Conservation (phyloP, 92 coral and sea anemone genomes). For the Paramuricea clavata region DNA sequence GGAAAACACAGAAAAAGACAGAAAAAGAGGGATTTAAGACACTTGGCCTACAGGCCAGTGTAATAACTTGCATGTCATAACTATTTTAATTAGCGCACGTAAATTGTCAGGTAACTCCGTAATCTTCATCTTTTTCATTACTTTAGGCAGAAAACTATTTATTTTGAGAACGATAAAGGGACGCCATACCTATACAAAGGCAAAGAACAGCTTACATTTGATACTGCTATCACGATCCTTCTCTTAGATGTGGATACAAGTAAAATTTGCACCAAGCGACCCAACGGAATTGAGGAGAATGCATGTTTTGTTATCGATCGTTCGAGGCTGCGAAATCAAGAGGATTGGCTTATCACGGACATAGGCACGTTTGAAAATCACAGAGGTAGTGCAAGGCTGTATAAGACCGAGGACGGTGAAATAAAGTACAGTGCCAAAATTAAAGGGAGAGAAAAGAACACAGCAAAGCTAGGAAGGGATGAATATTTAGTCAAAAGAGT, state of each 20-base stretch:
- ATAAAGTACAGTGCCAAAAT: conserved; percentile 25
- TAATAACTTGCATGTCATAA: too few relatives aligned
- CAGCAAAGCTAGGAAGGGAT: conserved; percentile 29
- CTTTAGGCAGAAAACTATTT: conserved; percentile 18
- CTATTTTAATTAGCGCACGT: too few relatives aligned
- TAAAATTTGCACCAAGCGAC: conserved; percentile 52
- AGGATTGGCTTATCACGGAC: conserved; percentile 67
- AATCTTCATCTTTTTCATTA: not conserved
- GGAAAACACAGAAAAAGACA: too few relatives aligned
- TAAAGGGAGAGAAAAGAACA: conserved; percentile 40
- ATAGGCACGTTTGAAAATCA: conserved; percentile 65
- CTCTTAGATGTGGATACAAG: conserved; percentile 52
- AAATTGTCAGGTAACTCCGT: too few relatives aligned
- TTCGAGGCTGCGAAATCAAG: too few relatives aligned
- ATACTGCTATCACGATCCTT: conserved; percentile 28
- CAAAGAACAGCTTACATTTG: conserved; percentile 29
- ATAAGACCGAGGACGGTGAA: conserved; percentile 28
- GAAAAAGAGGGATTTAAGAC: too few relatives aligned
- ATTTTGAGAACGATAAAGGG: conserved; percentile 34
- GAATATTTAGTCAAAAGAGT: conserved; percentile 56
- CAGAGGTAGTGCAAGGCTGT: conserved; percentile 53
- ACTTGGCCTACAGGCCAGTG: too few relatives aligned
- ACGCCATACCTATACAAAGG: conserved; percentile 67
- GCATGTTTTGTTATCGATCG: not conserved
- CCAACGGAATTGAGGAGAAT: conserved; percentile 43